Evolutionary conservation across 2,888 invertebrate genomes (phyloP).

Genomic region (Cerastoderma edule): DNA sequence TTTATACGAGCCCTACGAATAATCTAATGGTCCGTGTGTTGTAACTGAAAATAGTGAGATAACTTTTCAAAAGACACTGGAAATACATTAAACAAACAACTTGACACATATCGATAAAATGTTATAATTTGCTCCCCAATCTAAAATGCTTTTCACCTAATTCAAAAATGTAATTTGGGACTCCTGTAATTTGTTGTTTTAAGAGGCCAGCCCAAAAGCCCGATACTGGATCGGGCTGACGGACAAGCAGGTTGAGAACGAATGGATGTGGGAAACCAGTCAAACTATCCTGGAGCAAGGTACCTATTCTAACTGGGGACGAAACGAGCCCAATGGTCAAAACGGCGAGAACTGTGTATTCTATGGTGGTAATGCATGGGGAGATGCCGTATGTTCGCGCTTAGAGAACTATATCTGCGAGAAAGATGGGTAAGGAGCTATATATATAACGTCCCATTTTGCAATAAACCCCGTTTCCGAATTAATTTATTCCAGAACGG

Average conservation of each 20-base stretch:
- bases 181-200: not conserved
- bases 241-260: constrained; percentile 39
- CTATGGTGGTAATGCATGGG: constrained; percentile 33
- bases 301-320: constrained; percentile 20
- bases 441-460: too few relatives aligned
- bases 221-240: constrained; percentile 42
- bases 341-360: constrained; percentile 41
- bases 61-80: too few relatives aligned
- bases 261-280: constrained; percentile 43
- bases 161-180: too few relatives aligned
- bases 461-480: too few relatives aligned
- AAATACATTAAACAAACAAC: too few relatives aligned
- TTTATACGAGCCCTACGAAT: too few relatives aligned
- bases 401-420: constrained; percentile 40
- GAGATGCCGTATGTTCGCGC: constrained; percentile 28
- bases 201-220: not conserved
- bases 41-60: too few relatives aligned
- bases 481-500: too few relatives aligned
- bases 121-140: too few relatives aligned
- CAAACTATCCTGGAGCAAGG: not conserved
- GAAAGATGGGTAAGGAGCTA: constrained; percentile 12
- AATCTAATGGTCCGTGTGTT: too few relatives aligned
- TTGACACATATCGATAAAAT: too few relatives aligned
- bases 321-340: constrained; percentile 26
- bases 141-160: too few relatives aligned